Percentiles rank a stretch among this genome's conserved stretches.
Conservation (phyloP, 2,797 vertebrate genomes). For the Pitangus sulphuratus region DNA sequence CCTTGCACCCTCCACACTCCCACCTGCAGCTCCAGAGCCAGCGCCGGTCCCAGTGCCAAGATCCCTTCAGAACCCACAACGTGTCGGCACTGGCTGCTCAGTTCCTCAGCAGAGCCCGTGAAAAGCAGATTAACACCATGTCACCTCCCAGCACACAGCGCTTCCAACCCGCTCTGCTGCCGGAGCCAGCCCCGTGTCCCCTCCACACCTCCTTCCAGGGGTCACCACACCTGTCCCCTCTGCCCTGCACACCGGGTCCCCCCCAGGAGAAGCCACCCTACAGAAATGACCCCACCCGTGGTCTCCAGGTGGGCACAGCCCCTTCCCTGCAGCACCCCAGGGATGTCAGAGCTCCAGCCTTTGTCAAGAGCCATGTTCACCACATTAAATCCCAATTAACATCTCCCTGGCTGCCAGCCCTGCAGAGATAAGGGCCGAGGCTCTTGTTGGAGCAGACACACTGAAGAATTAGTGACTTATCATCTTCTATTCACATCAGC, state of each 20-base stretch:
- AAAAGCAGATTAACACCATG: neutral
- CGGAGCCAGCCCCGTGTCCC: neutral
- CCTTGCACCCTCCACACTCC: neutral
- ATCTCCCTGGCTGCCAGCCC: constrained; percentile 29
- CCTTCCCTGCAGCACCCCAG: neutral
- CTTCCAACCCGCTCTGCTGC: neutral
- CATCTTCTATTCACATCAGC: neutral
- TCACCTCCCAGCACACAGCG: accelerated
- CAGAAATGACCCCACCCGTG: no score
- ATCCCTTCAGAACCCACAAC: neutral
- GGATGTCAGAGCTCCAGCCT: neutral
- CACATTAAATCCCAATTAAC: constrained; percentile 4
- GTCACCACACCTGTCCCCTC: neutral
- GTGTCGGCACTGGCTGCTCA: neutral
- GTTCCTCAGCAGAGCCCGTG: neutral
- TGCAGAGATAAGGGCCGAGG: neutral
- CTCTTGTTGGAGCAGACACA: neutral
- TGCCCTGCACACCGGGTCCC: accelerated
- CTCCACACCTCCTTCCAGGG: accelerated
- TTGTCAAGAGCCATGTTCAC: neutral
- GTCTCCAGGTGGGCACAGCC: neutral
- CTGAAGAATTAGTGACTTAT: constrained; percentile 35
- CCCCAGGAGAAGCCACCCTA: neutral
- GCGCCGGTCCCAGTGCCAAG: neutral
- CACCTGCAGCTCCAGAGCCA: neutral